phyloP scores from a whole-genome alignment of 2,113 vertebrate genomes.

The Prionailurus bengalensis region DNA sequence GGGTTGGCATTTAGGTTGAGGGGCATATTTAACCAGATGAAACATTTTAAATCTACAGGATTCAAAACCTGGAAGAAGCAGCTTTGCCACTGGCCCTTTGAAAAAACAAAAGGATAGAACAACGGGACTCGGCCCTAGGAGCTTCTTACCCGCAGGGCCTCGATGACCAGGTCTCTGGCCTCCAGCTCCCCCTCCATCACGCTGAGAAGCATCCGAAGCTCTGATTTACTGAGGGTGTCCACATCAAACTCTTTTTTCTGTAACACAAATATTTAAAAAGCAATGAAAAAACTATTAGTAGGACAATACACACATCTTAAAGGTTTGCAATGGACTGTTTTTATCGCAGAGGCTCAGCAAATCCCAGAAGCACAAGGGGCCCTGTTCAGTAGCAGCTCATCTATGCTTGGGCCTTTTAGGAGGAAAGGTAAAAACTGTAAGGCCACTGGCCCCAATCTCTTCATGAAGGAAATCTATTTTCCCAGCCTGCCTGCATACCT shows the following conservation, averaged over 20 bases:
- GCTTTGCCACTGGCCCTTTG: background rate
- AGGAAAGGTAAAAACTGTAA: background rate
- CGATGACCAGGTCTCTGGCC: conserved; percentile 98
- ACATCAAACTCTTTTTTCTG: conserved; percentile 98
- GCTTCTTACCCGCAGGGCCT: conserved; percentile 95
- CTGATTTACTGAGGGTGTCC: conserved; percentile 97
- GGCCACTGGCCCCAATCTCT: background rate
- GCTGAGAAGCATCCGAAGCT: conserved; percentile 96
- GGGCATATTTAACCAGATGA: background rate
- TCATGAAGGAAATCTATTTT: background rate
- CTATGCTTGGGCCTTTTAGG: background rate
- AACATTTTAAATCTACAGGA: background rate
- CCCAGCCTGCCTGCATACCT: background rate
- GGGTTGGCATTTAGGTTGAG: background rate
- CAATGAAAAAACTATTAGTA: conserved; percentile 47
- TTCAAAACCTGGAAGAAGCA: background rate
- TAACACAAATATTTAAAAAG: conserved; percentile 82
- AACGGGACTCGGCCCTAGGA: rapidly evolving
- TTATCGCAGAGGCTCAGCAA: background rate
- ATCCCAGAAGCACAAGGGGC: background rate
- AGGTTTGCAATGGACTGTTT: background rate
- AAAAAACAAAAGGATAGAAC: background rate
- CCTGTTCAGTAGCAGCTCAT: background rate
- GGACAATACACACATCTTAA: background rate
- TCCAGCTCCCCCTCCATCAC: conserved; percentile 99